phyloP scores from a whole-genome alignment of 92 coral and sea anemone genomes.

The Phenganax stokvisi region DNA sequence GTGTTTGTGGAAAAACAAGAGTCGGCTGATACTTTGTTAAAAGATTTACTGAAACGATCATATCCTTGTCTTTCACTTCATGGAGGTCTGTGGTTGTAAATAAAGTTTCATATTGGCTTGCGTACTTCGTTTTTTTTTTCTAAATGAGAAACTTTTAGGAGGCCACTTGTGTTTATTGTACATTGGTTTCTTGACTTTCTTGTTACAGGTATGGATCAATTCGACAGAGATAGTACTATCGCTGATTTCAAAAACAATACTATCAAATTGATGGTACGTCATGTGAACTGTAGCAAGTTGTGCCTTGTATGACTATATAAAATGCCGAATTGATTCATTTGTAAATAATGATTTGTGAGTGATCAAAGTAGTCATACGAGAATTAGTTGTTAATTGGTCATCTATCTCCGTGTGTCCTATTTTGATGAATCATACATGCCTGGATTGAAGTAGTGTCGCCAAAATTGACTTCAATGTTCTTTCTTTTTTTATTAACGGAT shows the following conservation, averaged over 20 bases:
- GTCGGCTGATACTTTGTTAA: conserved; percentile 81
- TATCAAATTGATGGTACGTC: conserved; percentile 83
- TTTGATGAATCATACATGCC: too few species aligned
- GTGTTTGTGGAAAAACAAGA: conserved; percentile 97
- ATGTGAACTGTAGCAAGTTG: neutral
- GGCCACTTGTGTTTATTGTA: neutral
- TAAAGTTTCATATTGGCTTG: neutral
- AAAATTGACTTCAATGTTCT: too few species aligned
- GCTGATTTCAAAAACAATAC: conserved; percentile 97
- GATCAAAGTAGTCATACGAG: too few species aligned
- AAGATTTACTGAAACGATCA: conserved; percentile 73
- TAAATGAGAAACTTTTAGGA: neutral
- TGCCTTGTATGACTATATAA: neutral
- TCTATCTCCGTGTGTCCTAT: too few species aligned
- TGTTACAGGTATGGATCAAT: conserved; percentile 86
- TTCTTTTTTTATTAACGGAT: too few species aligned
- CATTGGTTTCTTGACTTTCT: conserved; percentile 1
- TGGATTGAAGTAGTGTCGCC: too few species aligned
- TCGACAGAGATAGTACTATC: conserved; percentile 93
- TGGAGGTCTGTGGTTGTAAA: conserved; percentile 60
- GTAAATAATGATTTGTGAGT: too few species aligned
- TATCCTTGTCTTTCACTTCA: conserved; percentile 92
- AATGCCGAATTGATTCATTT: neutral
- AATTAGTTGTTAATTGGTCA: too few species aligned
- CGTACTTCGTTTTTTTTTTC: neutral